Conservation (phyloP, 2,888 invertebrate species). For the Eupithecia exiguata region DNA sequence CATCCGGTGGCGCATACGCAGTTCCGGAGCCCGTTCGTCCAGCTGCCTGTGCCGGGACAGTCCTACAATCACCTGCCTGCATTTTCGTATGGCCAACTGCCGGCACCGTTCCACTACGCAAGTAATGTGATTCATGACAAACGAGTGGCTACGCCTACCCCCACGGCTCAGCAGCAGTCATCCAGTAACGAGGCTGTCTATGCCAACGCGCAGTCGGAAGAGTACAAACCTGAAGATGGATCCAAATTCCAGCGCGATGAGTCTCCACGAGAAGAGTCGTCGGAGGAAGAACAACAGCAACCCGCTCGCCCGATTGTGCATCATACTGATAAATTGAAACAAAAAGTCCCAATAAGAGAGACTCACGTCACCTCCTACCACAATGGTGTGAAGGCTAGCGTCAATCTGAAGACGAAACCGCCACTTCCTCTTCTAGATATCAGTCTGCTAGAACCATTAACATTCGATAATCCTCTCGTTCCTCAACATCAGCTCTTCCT, state of each 20-base stretch:
- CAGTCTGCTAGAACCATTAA: conserved; percentile 73
- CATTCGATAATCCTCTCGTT: conserved; percentile 75
- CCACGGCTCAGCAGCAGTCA: conserved; percentile 58
- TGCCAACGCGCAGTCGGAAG: conserved; percentile 52
- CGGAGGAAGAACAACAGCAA: conserved; percentile 34
- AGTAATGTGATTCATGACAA: conserved; percentile 27
- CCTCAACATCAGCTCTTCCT: conserved; percentile 79
- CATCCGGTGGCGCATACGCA: conserved; percentile 45
- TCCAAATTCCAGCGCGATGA: conserved; percentile 52
- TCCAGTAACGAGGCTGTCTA: conserved; percentile 61
- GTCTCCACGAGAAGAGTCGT: conserved; percentile 35
- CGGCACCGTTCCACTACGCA: conserved; percentile 26
- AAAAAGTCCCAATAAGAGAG: conserved; percentile 58
- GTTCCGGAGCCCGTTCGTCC: conserved; percentile 32
- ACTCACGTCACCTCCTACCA: conserved; percentile 62
- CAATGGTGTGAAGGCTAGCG: conserved; percentile 68
- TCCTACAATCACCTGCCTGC: conserved; percentile 20
- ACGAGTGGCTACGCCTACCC: conserved; percentile 16
- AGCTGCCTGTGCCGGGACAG: conserved; percentile 34
- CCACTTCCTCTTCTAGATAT: conserved; percentile 70
- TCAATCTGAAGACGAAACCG: conserved; percentile 69
- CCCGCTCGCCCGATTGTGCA: conserved; percentile 39
- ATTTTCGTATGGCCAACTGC: conserved; percentile 15
- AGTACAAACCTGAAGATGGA: conserved; percentile 51
- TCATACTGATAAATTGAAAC: conserved; percentile 50